Percentiles rank a stretch among this genome's conserved stretches.
phyloP scores from a whole-genome alignment of 2,888 invertebrate species.

The Synergus itoensis region DNA sequence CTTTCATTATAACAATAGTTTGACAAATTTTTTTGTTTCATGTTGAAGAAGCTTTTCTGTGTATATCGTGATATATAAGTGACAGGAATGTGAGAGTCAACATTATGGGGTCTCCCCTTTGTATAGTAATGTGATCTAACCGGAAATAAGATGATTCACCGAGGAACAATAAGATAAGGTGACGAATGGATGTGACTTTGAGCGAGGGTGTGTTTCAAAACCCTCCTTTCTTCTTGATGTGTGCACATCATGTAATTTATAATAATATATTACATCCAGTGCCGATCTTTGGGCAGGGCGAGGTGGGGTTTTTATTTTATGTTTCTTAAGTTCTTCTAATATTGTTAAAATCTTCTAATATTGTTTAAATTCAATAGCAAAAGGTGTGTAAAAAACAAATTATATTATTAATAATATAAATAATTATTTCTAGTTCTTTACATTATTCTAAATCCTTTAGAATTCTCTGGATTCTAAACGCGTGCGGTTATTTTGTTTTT shows the following conservation, averaged over 20 bases:
- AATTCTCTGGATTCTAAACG: no score
- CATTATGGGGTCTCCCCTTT: not conserved
- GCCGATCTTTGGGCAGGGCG: no score
- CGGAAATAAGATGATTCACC: slow-evolving; percentile 32
- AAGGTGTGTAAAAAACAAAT: no score
- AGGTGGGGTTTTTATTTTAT: no score
- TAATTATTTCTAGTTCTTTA: no score
- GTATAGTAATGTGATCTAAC: not conserved
- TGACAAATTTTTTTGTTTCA: not conserved
- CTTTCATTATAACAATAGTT: not conserved
- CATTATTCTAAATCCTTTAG: no score
- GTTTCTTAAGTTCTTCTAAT: no score
- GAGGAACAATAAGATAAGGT: slow-evolving; percentile 18
- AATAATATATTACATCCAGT: no score
- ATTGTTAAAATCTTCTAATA: no score
- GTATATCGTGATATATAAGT: not conserved
- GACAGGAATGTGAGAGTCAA: not conserved
- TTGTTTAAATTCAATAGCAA: no score
- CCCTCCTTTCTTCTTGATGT: not conserved
- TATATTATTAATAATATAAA: no score
- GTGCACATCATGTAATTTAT: not conserved
- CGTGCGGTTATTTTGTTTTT: no score
- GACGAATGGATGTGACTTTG: slow-evolving; percentile 28
- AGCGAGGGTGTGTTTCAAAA: not conserved
- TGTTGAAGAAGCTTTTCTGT: not conserved